Conservation (phyloP, 1,140 invertebrate genomes). For the Drosophila tani region DNA sequence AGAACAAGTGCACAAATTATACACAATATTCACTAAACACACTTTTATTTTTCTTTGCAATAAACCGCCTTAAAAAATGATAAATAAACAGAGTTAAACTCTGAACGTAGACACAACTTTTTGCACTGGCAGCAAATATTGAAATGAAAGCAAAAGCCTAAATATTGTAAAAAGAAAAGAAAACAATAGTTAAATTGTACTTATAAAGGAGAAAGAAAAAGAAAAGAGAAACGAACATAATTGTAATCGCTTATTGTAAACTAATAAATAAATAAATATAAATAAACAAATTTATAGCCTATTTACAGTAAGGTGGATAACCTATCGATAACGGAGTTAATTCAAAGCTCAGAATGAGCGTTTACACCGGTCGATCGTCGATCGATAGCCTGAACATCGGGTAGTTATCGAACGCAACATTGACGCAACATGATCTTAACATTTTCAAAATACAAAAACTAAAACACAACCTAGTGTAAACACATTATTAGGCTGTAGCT, state of each 20-base stretch:
- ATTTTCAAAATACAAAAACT: too few relatives aligned
- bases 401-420: too few relatives aligned
- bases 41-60: slow-evolving; percentile 76
- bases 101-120: slow-evolving; percentile 62
- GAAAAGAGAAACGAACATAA: slow-evolving; percentile 64
- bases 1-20: slow-evolving; percentile 55
- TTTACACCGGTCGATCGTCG: too few relatives aligned
- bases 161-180: slow-evolving; percentile 74
- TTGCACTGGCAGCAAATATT: slow-evolving; percentile 84
- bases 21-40: slow-evolving; percentile 53
- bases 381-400: too few relatives aligned
- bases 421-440: too few relatives aligned
- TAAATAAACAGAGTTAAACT: slow-evolving; percentile 47
- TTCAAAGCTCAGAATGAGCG: too few relatives aligned
- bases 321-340: too few relatives aligned
- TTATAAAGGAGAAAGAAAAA: slow-evolving; percentile 69
- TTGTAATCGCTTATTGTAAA: slow-evolving; percentile 84
- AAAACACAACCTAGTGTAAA: too few relatives aligned
- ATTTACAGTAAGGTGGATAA: too few relatives aligned
- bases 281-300: slow-evolving; percentile 50
- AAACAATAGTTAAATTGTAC: slow-evolving; percentile 84
- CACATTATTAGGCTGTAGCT: slow-evolving; percentile 12
- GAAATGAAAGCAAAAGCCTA: slow-evolving; percentile 23
- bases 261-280: slow-evolving; percentile 84
- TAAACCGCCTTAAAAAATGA: slow-evolving; percentile 26